phyloP scores from a whole-genome alignment of 1,140 invertebrate species.

The Asobara japonica region DNA sequence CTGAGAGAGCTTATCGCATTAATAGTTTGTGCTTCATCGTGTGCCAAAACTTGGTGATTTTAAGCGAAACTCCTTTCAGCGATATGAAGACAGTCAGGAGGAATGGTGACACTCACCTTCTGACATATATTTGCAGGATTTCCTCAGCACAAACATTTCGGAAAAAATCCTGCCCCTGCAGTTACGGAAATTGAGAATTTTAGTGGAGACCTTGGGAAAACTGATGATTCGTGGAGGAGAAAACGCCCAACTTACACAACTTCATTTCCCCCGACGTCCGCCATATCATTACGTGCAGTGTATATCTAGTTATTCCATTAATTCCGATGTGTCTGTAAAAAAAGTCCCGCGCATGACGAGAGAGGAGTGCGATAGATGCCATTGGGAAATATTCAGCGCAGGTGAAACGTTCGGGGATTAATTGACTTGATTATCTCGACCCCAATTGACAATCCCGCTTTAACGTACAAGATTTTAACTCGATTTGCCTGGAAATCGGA shows the following conservation, averaged over 20 bases:
- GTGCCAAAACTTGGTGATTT: no score
- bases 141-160: no score
- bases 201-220: not conserved
- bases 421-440: not conserved
- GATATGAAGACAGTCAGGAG: no score
- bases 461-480: not conserved
- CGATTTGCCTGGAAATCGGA: not conserved
- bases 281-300: not conserved
- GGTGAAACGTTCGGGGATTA: not conserved
- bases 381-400: not conserved
- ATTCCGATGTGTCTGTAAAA: not conserved
- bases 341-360: not conserved
- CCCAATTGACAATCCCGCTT: not conserved
- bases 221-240: not conserved
- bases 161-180: not conserved
- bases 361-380: not conserved
- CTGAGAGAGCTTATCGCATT: no score
- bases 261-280: not conserved
- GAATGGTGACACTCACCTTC: no score
- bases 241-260: not conserved
- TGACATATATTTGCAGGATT: no score
- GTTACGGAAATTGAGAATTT: not conserved
- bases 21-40: no score
- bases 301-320: not conserved
- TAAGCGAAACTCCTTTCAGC: no score